A percentile compares a stretch with the other conserved stretches of the same genome.
These are phyloP conservation scores for Xestia sexstrigata DNA, from an alignment of 2,888 invertebrate species.

Conservation along the genomic window DNA sequence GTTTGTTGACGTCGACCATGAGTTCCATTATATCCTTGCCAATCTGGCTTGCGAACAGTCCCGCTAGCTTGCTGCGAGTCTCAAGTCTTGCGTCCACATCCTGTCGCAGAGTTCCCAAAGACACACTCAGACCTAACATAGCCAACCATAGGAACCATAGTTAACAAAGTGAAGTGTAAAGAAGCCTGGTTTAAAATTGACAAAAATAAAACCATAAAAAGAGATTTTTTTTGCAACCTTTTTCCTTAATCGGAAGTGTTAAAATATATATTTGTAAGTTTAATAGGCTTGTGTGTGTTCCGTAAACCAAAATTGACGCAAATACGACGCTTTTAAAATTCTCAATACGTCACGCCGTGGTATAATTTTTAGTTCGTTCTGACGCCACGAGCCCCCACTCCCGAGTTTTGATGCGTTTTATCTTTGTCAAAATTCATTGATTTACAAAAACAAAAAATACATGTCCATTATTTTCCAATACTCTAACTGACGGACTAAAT, in stretches of 20 bases:
- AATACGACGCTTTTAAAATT: no score
- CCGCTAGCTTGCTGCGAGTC: constrained; percentile 93
- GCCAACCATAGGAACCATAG: background rate
- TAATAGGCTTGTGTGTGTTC: no score
- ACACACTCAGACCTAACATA: constrained; percentile 90
- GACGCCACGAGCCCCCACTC: no score
- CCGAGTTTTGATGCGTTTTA: no score
- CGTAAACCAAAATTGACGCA: no score
- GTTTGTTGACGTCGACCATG: constrained; percentile 93
- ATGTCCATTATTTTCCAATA: no score
- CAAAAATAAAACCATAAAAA: background rate
- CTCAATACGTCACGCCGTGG: no score
- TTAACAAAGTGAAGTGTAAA: background rate
- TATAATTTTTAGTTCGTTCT: no score
- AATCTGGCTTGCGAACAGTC: constrained; percentile 93
- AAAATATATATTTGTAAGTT: background rate
- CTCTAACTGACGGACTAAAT: no score
- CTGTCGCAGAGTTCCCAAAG: constrained; percentile 92
- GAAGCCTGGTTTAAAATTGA: background rate
- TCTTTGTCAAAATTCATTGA: no score
- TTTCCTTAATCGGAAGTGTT: background rate
- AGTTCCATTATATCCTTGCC: constrained; percentile 95
- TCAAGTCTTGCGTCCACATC: constrained; percentile 93
- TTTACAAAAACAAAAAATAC: no score
- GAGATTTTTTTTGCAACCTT: background rate